Base-by-base conservation (phyloP, 2,797 vertebrate genomes). In the Buphagus erythrorhynchus region DNA sequence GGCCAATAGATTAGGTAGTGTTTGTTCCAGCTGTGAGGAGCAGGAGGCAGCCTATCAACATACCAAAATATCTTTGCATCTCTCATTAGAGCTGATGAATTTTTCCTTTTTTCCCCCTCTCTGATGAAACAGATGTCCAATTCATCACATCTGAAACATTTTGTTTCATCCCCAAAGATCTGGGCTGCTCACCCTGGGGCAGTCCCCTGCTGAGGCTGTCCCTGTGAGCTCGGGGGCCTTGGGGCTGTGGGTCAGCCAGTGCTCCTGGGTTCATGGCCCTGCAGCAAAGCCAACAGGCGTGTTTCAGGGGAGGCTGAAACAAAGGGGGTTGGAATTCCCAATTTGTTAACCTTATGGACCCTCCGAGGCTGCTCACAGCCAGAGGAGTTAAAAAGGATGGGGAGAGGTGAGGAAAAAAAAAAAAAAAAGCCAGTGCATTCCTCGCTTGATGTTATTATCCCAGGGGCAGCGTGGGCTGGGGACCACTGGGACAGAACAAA, bases 341-440 rank as follows among this genome's bases (percentile, higher is more conserved):
- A 94, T 97, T 97, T 96, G 95, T 97, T 95, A 96, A 96, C 94
- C 94, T 95, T 83, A 58, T 84, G 90, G 90, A 68, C 94, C 91
- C 87, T 94, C 82, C 0, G 12, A 95, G 82, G 87, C 85, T 80
- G 79, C 93, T 95, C 62, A 54, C 87, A 94, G 82, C 54, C 90
- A 40, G 9, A 28, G 69, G 79, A 95, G 58, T 91, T 95, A 61
- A 95, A 95, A 97, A 94, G 61, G 79, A 94, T 7, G 10, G 42
- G 28, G 79, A 94, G 78, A 84, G 45, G 58, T 66, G 62, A 63
- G 22, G 1, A 18, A 21, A 28, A 48, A 51, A 42, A 65, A 55
- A 21, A 54, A 26, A 57, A 66, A 35, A 54, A 72, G 59, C 12
- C 57, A 80, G 72, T 29, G 35, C n/a, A 68, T 83, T 94, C 54